Base-by-base conservation (phyloP, 2,113 vertebrate genomes). In the Bagarius yarrelli region DNA sequence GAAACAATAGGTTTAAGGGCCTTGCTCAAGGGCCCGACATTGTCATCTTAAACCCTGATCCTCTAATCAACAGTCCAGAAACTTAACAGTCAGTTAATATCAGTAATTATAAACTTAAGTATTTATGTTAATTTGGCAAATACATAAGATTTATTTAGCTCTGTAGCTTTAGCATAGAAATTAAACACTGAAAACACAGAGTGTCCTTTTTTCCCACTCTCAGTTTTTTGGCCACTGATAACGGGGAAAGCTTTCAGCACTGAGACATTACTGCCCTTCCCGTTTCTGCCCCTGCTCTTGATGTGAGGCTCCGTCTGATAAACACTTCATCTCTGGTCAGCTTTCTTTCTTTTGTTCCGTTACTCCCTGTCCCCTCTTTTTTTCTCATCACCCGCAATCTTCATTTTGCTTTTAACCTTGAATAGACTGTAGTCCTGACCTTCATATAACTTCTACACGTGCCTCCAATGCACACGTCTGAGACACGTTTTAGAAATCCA, bases 241-340 rank as follows among this genome's bases (percentile, higher is more conserved):
- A 71, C 21, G 19, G 12, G 40, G 23, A 8, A 32, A 57, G 6
- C 21, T 55, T 50, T n/a, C 19, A 72, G 67, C 11, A 3, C 34
- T 6, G 40, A 34, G 34, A 18, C 55, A 72, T 60, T 52, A 60
- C n/a, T 53, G 19, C 23, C 14, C 61, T 50, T 25, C 69, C 23
- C 71, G 57, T 77, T 66, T 55, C 63, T 64, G 1, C 50, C 74
- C 40, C 74, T 56, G 34, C 25, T 5, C 34, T 57, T 40, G 32
- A 64, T 53, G 21, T 73, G 36, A 73, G 27, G 61, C 53, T 71
- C 52, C 36, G 15, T 61, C 81, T 84, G 83, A 84, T 88, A 89
- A 91, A 89, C 87, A 89, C 84, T 79, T 47, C 81, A 72, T 83
- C 89, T 87, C 86, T 90, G 86, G 87, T 89, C 55, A 30, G n/a